Evolutionary conservation across 2,797 vertebrate genomes (phyloP).

Genomic region (Xenops minutus): DNA sequence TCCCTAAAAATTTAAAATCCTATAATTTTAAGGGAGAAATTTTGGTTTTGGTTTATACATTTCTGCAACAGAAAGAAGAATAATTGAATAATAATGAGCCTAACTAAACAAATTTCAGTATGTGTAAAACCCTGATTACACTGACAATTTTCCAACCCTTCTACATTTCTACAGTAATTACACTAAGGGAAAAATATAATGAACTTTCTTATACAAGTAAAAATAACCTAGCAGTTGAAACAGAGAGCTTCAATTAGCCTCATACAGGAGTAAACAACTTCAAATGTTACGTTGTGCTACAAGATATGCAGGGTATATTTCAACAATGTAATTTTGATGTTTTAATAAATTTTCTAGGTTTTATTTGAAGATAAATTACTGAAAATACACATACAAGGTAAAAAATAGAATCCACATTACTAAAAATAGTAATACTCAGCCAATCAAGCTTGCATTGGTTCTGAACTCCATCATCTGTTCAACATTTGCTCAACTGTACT

Average conservation of each 20-base stretch:
- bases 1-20: background rate
- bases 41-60: background rate
- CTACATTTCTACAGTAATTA: background rate
- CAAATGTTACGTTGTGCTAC: background rate
- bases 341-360: background rate
- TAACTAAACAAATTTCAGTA: background rate
- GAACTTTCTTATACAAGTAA: background rate
- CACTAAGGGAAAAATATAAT: background rate
- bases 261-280: background rate
- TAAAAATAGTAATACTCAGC: background rate
- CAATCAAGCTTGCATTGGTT: background rate
- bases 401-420: background rate
- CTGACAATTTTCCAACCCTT: background rate
- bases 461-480: background rate
- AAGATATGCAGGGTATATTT: background rate
- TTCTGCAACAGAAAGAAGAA: background rate
- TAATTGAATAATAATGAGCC: background rate
- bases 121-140: background rate
- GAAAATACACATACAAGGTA: background rate
- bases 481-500: background rate
- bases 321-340: background rate
- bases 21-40: background rate
- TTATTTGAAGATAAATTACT: background rate
- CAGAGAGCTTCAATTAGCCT: background rate
- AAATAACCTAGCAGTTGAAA: background rate